A percentile compares a stretch with the other conserved stretches of the same genome.
Evolutionary conservation across 2,888 invertebrate genomes (phyloP).

Genomic region (Balanococcus diminutus): DNA sequence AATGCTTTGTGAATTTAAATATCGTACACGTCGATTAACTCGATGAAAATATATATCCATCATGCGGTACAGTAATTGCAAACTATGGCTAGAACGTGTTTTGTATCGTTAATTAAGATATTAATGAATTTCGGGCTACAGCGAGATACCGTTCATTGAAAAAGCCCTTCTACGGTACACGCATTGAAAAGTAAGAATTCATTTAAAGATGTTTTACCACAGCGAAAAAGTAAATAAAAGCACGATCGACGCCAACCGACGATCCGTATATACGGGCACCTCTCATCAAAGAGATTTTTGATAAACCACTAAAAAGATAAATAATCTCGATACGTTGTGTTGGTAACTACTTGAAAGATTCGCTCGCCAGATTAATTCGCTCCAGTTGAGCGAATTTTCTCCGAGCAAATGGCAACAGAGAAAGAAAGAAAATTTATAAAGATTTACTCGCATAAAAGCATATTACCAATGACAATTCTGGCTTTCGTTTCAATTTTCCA

Average conservation of each 20-base stretch:
- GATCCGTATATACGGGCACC: not conserved
- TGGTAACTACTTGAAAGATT: slow-evolving; percentile 31
- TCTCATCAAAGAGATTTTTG: slow-evolving; percentile 33
- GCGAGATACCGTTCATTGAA: not conserved
- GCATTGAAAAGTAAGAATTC: slow-evolving; percentile 27
- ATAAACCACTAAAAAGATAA: slow-evolving; percentile 23
- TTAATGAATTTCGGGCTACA: slow-evolving; percentile 3
- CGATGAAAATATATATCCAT: slow-evolving; percentile 33
- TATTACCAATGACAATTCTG: not conserved
- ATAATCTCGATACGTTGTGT: slow-evolving; percentile 26
- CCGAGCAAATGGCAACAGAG: not conserved
- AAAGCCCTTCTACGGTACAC: not conserved
- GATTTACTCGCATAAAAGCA: not conserved
- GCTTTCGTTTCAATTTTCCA: slow-evolving; percentile 16
- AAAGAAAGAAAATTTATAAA: slow-evolving; percentile 30
- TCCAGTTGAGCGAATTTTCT: slow-evolving; percentile 28
- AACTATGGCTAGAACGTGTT: slow-evolving; percentile 31
- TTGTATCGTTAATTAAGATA: slow-evolving; percentile 44
- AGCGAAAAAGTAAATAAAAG: slow-evolving; percentile 18
- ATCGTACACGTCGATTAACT: slow-evolving; percentile 25
- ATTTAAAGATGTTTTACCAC: slow-evolving; percentile 9
- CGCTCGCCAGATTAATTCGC: slow-evolving; percentile 9
- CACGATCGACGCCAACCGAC: slow-evolving; percentile 11
- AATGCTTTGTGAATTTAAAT: slow-evolving; percentile 37
- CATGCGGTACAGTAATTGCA: slow-evolving; percentile 35